Evolutionary conservation across 2,113 vertebrate species (phyloP), one percentile per base, ranked within the genome.

Genomic region (Rousettus leschenaultii): DNA sequence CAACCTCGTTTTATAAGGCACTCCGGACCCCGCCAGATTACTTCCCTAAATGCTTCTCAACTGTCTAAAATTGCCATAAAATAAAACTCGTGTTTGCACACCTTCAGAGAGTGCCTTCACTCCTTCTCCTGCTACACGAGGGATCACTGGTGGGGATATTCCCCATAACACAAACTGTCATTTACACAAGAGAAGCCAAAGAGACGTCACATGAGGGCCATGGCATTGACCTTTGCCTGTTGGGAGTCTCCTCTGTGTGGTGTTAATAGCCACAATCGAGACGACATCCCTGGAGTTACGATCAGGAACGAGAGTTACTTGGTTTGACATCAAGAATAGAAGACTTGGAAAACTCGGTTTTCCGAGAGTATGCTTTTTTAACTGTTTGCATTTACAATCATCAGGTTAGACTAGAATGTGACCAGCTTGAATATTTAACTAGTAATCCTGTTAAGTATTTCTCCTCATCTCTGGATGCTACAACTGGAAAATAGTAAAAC

Each of bases 1-100:
- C 63, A 74, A 12, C 51, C n/a, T 57, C 40, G 24, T 97, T 98
- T 97, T 96, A 96, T 19, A 95, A 96, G 95, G 92, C 68, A 92
- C 75, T 84, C 57, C 6, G 66, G 82, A 71, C 91, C 95, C 61
- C 97, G 92, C 35, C 71, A 96, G 59, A 96, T 74, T 4, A 3
- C 74, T 78, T 73, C 66, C 88, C 82, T 95, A 79, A 96, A 94
- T 70, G 83, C 30, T 96, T 78, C 73, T 96, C 80, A 93, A 86
- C 78, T 96, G 61, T 82, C 57, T 91, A 59, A 75, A 89, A 95
- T 57, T 12, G 53, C 79, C 86, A 59, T 96, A 78, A 94, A 33
- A 24, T 55, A 26, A 75, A 77, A 55, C 0, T 35, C 93, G 55
- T 61, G 18, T 95, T 97, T 96, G 40, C 18, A 91, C 8, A 57